Evolutionary conservation across 1,140 invertebrate species (phyloP).

Genomic region (Scaptomyza graminum): DNA sequence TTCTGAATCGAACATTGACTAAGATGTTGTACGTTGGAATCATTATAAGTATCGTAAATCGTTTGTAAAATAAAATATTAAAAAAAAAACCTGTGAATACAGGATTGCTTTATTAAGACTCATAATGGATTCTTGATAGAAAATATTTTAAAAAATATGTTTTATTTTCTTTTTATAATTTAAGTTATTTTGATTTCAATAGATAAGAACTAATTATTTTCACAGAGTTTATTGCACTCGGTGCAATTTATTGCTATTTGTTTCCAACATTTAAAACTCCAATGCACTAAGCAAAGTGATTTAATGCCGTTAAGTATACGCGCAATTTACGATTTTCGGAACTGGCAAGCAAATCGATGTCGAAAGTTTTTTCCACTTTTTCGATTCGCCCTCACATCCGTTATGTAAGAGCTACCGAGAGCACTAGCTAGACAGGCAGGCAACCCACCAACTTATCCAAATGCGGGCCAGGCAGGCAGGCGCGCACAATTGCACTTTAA

Average conservation of each 20-base stretch:
- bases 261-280: neutral
- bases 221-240: neutral
- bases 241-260: conserved; percentile 4
- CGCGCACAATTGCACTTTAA: conserved; percentile 75
- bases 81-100: too few species aligned
- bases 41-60: neutral
- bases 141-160: too few species aligned
- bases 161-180: neutral
- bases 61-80: too few species aligned
- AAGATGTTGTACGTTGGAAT: neutral
- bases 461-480: too few species aligned
- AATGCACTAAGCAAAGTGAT: conserved; percentile 10
- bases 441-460: conserved; percentile 9
- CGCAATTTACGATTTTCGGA: conserved; percentile 43
- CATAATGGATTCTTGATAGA: too few species aligned
- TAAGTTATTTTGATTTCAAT: neutral
- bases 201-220: neutral
- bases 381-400: conserved; percentile 13
- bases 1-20: conserved; percentile 15
- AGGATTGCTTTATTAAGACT: too few species aligned
- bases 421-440: neutral
- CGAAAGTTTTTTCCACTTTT: conserved; percentile 15
- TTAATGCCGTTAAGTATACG: conserved; percentile 13
- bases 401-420: neutral
- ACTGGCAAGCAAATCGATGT: conserved; percentile 25